phyloP scores from a whole-genome alignment of 2,888 invertebrate species.

The Eristalinus aeneus region DNA sequence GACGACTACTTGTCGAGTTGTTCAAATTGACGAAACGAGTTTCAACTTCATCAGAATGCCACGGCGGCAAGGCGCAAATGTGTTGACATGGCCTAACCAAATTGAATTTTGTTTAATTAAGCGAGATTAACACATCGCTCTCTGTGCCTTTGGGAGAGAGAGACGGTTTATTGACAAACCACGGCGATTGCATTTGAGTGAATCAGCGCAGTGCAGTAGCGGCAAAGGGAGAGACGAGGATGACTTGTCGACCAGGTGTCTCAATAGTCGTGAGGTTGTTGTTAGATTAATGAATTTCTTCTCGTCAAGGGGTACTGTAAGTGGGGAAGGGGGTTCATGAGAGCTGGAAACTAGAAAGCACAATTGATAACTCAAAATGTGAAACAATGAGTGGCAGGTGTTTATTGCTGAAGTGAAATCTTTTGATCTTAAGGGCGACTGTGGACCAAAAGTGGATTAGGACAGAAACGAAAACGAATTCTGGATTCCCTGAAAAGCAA shows the following conservation, averaged over 20 bases:
- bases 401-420: no score
- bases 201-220: not conserved
- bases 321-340: not conserved
- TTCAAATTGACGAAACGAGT: not conserved
- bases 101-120: conserved; percentile 37
- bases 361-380: not conserved
- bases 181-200: conserved; percentile 22
- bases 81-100: conserved; percentile 10
- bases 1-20: not conserved
- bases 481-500: no score
- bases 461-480: no score
- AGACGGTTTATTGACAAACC: conserved; percentile 7
- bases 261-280: not conserved
- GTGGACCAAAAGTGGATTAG: no score
- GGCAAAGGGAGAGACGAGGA: not conserved
- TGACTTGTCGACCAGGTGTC: not conserved
- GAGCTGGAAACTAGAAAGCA: not conserved
- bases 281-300: not conserved
- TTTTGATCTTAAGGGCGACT: no score
- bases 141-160: not conserved
- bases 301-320: not conserved
- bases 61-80: not conserved
- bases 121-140: conserved; percentile 26
- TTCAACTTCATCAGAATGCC: not conserved
- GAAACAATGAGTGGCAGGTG: no score